Percentiles rank a stretch among this genome's conserved stretches.
These are phyloP conservation scores for Neoitamus cyanurus DNA, from an alignment of 2,888 invertebrate genomes.

Conservation along the genomic window DNA sequence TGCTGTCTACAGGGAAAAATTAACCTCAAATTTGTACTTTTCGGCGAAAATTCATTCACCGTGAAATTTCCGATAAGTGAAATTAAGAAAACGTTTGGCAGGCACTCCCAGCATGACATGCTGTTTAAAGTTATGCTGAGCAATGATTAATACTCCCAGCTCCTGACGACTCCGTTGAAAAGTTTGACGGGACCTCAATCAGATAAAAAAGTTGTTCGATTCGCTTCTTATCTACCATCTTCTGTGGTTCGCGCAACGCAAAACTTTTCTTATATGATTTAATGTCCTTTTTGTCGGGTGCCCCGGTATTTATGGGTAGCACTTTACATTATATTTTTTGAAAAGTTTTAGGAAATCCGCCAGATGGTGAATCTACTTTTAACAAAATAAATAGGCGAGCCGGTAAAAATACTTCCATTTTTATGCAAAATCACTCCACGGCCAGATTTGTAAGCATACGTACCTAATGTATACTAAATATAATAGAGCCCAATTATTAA, in stretches of 20 bases:
- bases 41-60: conserved; percentile 31
- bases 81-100: conserved; percentile 43
- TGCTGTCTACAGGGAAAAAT: conserved; percentile 39
- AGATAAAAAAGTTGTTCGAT: conserved; percentile 45
- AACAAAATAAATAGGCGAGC: not conserved
- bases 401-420: not conserved
- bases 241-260: not conserved
- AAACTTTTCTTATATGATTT: conserved; percentile 38
- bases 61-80: conserved; percentile 41
- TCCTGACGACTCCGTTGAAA: conserved; percentile 30
- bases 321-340: not conserved
- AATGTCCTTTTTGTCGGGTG: not conserved
- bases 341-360: not conserved
- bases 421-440: too few species aligned
- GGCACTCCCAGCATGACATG: conserved; percentile 31
- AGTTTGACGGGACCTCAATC: conserved; percentile 40
- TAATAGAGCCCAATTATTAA: too few species aligned
- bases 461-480: too few species aligned
- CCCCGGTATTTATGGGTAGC: not conserved
- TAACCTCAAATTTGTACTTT: conserved; percentile 43
- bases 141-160: conserved; percentile 30
- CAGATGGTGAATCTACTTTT: not conserved
- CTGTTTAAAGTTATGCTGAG: conserved; percentile 28
- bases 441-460: too few species aligned
- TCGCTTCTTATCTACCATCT: conserved; percentile 32